These are phyloP conservation scores for Corythornis cristatus DNA, from an alignment of 2,113 vertebrate genomes.

Conservation along the genomic window DNA sequence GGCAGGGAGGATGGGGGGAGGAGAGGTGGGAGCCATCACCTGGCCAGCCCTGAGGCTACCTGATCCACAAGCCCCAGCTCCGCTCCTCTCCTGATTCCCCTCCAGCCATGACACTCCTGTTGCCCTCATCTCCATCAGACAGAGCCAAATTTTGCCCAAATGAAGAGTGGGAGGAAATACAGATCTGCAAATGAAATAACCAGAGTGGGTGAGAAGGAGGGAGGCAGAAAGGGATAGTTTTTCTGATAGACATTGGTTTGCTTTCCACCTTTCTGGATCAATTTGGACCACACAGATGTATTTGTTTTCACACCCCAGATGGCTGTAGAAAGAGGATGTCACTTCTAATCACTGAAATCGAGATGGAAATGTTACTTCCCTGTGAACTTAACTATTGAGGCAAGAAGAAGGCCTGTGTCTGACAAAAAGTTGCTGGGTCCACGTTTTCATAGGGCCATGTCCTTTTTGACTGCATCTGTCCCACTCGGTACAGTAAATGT, in stretches of 20 bases:
- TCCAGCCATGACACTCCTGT: not conserved
- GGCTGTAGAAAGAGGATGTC: slow-evolving; percentile 19
- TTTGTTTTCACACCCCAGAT: slow-evolving; percentile 64
- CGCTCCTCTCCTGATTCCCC: not conserved
- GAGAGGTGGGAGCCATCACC: not conserved
- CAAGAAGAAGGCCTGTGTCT: not conserved
- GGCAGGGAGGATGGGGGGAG: not conserved
- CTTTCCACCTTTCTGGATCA: slow-evolving; percentile 19
- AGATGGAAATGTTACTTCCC: slow-evolving; percentile 35
- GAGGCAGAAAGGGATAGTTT: not conserved
- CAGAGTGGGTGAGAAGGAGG: rapidly evolving
- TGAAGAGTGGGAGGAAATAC: not conserved
- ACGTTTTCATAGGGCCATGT: not conserved
- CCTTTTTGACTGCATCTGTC: not conserved
- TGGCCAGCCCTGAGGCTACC: not conserved
- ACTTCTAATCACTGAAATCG: slow-evolving; percentile 23
- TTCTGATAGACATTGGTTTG: slow-evolving; percentile 11
- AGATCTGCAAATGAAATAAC: not conserved
- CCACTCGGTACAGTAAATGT: not conserved
- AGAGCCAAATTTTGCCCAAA: slow-evolving; percentile 31
- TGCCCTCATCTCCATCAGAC: not conserved
- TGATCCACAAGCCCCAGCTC: not conserved
- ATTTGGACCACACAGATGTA: not conserved
- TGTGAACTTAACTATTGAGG: slow-evolving; percentile 16
- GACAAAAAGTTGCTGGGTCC: not conserved